A percentile compares a stretch with the other conserved stretches of the same genome.
phyloP scores from a whole-genome alignment of 2,888 invertebrate species.

The Ophion obscuratus region DNA sequence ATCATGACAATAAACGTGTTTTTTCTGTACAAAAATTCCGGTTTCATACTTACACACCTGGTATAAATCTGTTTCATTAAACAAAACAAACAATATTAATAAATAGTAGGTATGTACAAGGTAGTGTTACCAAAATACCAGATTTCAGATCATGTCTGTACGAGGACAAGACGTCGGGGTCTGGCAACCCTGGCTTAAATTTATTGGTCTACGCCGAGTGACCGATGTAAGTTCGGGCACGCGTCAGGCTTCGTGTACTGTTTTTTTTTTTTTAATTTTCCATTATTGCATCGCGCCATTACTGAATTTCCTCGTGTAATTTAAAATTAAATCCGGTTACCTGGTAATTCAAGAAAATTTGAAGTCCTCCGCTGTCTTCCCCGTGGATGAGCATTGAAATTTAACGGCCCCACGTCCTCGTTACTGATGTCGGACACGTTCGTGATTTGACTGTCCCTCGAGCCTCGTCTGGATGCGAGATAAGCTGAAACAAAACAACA shows the following conservation, averaged over 20 bases:
- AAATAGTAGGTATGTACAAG: too few relatives aligned
- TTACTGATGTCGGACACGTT: constrained; percentile 89
- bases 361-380: constrained; percentile 93
- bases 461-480: constrained; percentile 94
- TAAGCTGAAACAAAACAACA: constrained; percentile 85
- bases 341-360: constrained; percentile 94
- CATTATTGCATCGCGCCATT: background rate
- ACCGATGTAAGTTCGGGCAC: too few relatives aligned
- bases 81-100: too few relatives aligned
- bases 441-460: constrained; percentile 90
- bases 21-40: too few relatives aligned
- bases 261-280: background rate
- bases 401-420: constrained; percentile 92
- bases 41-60: too few relatives aligned
- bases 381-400: constrained; percentile 91
- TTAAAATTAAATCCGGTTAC: constrained; percentile 84
- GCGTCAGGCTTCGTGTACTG: background rate
- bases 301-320: background rate
- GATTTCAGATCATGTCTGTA: too few relatives aligned
- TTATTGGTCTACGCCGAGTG: too few relatives aligned
- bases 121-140: too few relatives aligned
- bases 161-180: too few relatives aligned
- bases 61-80: too few relatives aligned
- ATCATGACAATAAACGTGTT: too few relatives aligned
- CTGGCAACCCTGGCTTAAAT: too few relatives aligned